Conservation (phyloP, 2,888 invertebrate genomes). For the Ophion ventricosus region DNA sequence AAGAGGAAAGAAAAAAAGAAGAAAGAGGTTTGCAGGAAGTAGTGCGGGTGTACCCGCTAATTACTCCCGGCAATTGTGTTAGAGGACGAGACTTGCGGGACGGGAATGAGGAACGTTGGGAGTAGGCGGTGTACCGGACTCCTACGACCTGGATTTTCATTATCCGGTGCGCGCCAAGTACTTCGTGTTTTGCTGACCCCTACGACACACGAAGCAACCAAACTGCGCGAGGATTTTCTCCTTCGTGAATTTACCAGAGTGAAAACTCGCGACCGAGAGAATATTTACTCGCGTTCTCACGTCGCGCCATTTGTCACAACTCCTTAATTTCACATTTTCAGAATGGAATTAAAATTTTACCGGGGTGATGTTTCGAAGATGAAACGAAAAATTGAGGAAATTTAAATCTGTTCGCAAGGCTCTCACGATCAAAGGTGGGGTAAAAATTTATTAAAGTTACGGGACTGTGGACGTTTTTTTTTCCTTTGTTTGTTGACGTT, state of each 20-base stretch:
- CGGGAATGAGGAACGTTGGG: slow-evolving; percentile 30
- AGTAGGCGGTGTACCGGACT: slow-evolving; percentile 31
- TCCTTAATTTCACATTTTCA: no score
- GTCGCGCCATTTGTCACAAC: not conserved
- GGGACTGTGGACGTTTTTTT: no score
- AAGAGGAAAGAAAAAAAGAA: slow-evolving; percentile 29
- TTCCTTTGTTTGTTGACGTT: no score
- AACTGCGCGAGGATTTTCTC: slow-evolving; percentile 39
- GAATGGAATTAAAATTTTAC: no score
- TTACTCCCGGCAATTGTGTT: slow-evolving; percentile 59
- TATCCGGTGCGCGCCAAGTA: slow-evolving; percentile 32
- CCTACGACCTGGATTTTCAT: slow-evolving; percentile 62
- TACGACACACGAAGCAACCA: slow-evolving; percentile 29
- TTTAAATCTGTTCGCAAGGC: no score
- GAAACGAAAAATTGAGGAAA: no score
- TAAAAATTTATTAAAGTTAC: no score
- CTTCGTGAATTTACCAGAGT: slow-evolving; percentile 24
- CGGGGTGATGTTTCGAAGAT: no score
- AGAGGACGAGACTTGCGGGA: slow-evolving; percentile 51
- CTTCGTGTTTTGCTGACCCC: slow-evolving; percentile 49
- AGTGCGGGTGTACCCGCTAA: slow-evolving; percentile 53
- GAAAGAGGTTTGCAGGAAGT: slow-evolving; percentile 16
- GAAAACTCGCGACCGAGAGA: slow-evolving; percentile 29
- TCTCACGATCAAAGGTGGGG: no score
- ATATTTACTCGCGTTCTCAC: slow-evolving; percentile 36